Percentiles rank a stretch among this genome's conserved stretches.
phyloP scores from a whole-genome alignment of 92 coral and sea anemone species.

The Porites rus region DNA sequence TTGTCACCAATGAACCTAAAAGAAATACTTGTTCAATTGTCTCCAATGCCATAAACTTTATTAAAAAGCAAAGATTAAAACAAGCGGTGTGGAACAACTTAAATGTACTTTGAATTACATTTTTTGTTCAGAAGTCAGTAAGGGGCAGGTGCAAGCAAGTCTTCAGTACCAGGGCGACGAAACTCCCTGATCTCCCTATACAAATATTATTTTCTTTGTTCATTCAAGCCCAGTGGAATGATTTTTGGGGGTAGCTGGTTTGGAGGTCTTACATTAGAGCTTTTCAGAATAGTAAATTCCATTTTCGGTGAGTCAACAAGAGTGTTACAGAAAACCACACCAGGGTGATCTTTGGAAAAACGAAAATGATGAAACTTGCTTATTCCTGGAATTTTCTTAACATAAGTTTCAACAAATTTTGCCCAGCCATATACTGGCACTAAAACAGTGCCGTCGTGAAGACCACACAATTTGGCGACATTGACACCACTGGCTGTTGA shows the following conservation, averaged over 20 bases:
- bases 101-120: background rate
- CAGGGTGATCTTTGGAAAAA: constrained; percentile 41
- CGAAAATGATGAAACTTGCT: constrained; percentile 58
- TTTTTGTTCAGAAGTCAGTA: constrained; percentile 1
- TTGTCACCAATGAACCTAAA: no score
- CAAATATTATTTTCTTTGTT: constrained; percentile 16
- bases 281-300: constrained; percentile 12
- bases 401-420: constrained; percentile 15
- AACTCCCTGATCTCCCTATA: constrained; percentile 38
- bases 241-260: constrained; percentile 7
- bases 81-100: no score
- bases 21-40: no score
- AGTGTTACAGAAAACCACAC: constrained; percentile 49
- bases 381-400: constrained; percentile 51
- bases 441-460: no score
- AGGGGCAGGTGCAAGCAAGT: constrained; percentile 59
- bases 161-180: constrained; percentile 60
- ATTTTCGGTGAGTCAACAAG: background rate
- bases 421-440: no score
- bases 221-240: constrained; percentile 11
- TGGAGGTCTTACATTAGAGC: constrained; percentile 14
- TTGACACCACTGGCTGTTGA: constrained; percentile 53
- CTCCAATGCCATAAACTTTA: no score
- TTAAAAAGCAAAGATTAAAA: no score
- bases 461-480: constrained; percentile 62